A percentile compares a stretch with the other conserved stretches of the same genome.
These are phyloP conservation scores for Manduca sexta DNA, from an alignment of 1,140 invertebrate genomes.

Conservation along the genomic window DNA sequence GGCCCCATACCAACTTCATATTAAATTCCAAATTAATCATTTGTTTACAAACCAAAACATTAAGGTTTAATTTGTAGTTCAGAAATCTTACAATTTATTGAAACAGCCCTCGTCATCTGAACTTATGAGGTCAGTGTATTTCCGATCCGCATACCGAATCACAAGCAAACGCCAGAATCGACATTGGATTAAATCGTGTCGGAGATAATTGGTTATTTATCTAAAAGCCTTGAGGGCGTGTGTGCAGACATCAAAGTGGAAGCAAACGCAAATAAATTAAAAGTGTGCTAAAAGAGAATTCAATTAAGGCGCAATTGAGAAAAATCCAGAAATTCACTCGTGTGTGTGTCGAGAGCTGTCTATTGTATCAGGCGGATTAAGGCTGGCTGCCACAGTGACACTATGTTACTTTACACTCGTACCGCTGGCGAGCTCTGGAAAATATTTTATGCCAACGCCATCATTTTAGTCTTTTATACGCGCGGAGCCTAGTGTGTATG, in stretches of 20 bases:
- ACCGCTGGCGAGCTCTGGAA: too few relatives aligned
- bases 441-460: too few relatives aligned
- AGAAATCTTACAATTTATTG: too few relatives aligned
- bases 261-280: slow-evolving; percentile 60
- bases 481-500: too few relatives aligned
- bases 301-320: slow-evolving; percentile 55
- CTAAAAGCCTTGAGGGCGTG: slow-evolving; percentile 39
- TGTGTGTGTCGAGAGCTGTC: slow-evolving; percentile 22
- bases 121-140: too few relatives aligned
- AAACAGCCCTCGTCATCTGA: too few relatives aligned
- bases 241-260: slow-evolving; percentile 50
- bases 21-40: too few relatives aligned
- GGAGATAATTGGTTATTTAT: slow-evolving; percentile 67
- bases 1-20: too few relatives aligned
- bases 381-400: background rate
- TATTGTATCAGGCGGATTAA: slow-evolving; percentile 19
- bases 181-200: slow-evolving; percentile 42
- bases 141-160: slow-evolving; percentile 13
- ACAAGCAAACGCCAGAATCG: slow-evolving; percentile 27
- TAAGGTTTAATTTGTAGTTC: too few relatives aligned
- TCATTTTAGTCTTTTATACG: too few relatives aligned
- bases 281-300: slow-evolving; percentile 56
- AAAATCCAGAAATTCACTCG: slow-evolving; percentile 31
- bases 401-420: too few relatives aligned
- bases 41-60: too few relatives aligned